Evolutionary conservation across 2,113 vertebrate genomes (phyloP).

Genomic region (Polypterus bichir): DNA sequence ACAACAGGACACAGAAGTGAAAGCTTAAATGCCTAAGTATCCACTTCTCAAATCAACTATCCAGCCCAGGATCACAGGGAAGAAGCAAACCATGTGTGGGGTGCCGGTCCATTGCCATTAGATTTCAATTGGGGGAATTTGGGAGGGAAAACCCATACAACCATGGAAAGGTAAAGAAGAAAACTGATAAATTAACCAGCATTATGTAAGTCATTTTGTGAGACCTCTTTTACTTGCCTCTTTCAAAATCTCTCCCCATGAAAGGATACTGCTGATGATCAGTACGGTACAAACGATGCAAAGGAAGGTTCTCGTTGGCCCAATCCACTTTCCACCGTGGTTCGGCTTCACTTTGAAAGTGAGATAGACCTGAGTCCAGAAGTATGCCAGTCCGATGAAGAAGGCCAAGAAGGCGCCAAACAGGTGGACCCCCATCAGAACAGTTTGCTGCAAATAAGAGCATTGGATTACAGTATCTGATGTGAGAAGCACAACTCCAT

Average conservation of each 20-base stretch:
- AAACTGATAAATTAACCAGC: not conserved
- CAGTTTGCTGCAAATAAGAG: constrained; percentile 37
- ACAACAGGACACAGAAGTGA: no score
- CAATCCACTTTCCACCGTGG: constrained; percentile 35
- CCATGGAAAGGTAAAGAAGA: no score
- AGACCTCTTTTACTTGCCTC: not conserved
- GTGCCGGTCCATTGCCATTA: not conserved
- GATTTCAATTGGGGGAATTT: not conserved
- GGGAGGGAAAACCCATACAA: no score
- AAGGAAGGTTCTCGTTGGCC: constrained; percentile 29
- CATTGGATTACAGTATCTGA: not conserved
- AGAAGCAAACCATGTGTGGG: no score
- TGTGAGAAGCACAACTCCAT: no score
- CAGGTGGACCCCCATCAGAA: constrained; percentile 37
- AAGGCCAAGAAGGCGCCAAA: constrained; percentile 56
- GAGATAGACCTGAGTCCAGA: constrained; percentile 59
- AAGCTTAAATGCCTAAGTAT: no score
- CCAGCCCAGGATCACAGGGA: no score
- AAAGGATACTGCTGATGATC: constrained; percentile 62
- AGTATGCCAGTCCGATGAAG: constrained; percentile 47
- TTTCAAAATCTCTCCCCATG: not conserved
- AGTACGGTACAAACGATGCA: constrained; percentile 34
- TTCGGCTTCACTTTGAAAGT: constrained; percentile 33
- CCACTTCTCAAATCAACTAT: no score
- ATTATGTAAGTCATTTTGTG: not conserved